Evolutionary conservation across 2,113 vertebrate species (phyloP), one percentile per base, ranked within the genome.

Genomic region (Verasper variegatus): DNA sequence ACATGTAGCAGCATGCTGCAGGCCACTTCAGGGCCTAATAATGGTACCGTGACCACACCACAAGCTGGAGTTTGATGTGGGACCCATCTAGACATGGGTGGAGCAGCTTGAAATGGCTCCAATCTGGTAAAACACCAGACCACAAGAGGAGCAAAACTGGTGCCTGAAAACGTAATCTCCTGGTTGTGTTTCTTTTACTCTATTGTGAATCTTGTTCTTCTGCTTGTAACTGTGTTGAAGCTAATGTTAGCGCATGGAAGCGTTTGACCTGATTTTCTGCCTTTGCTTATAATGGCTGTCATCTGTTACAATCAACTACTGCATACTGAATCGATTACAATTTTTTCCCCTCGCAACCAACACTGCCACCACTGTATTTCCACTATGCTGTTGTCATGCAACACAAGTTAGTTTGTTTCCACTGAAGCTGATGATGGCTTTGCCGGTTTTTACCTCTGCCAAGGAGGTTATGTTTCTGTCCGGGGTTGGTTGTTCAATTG

Each of bases 81-180:
- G 74, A 51, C 71, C 56, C 86, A 87, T 88, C 65, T 78, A 86
- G 76, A 86, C 87, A 76, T 88, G 92, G 91, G 92, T 91, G 92
- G 90, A 82, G 89, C 81, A 73, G 78, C 68, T 74, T 68, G 51
- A 83, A 91, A 90, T 79, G 40, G 8, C 60, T 86, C 67, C 68
- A 71, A 62, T 76, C 73, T 92, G 87, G 75, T 90, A 73, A 83
- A 89, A 88, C 26, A 73, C 20, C 61, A 86, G 40, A 77, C 85
- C 83, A 70, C 82, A 81, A 61, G 51, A 76, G 56, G 69, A 81
- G 76, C 57, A 73, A 81, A 86, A 51, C 49, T 73, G 12, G 47
- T 69, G 52, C 72, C 78, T 54, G 24, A 73, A 78, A 74, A 59
- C 35, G 45, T 73, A 54, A 76, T 55, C 56, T 80, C 78, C 37